Base-by-base conservation (phyloP, 1,140 invertebrate genomes). In the Camponotus vicinus region DNA sequence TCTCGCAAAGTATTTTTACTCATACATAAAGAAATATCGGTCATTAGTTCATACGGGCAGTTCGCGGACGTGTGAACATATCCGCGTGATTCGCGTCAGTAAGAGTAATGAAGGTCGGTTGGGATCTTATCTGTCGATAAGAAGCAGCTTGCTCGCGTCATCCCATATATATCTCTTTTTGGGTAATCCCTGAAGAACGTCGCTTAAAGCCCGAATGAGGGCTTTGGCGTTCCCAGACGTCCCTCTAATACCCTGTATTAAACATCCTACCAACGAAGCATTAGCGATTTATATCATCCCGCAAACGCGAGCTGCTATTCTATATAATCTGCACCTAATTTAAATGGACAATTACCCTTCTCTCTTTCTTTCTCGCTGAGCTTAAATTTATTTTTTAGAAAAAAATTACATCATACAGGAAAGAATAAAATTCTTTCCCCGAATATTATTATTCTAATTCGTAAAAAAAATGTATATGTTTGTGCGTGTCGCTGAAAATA, bases 71-170 rank as follows among this genome's bases (percentile, higher is more conserved):
- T 55, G 78, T 34, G 49, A 71, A 71, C 52, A 57, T 76, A 78
- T 67, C 4, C 64, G 64, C 45, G 34, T 21, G 64, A 55, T 70
- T 32, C 45, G 77, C 55, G 69, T 8, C 13, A 32, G 13, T 37
- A 45, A 82, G 67, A 61, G 55, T 83, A 83, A 83, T 73, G 55
- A 83, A 83, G 79, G 55, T 45, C 52, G 49, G 32, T 67, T 32
- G 15, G 37, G 34, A 83, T 49, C 79, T 82, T 73, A 82, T 82
- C 55, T 73, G 67, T 75, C 69, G 79, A 83, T 83, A 75, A 83
- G 69, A 83, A 83, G 8, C 79, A 75, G 79, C 79, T 83, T 57
- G 79, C 15, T 32, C 55, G 40, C 55, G 69, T 83, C 79, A 73
- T 75, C 27, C 55, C 69, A 18, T 61, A 75, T 61, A 83, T 61